Conservation (phyloP, 1,140 invertebrate genomes). For the Cyrtorhinus lividipennis region DNA sequence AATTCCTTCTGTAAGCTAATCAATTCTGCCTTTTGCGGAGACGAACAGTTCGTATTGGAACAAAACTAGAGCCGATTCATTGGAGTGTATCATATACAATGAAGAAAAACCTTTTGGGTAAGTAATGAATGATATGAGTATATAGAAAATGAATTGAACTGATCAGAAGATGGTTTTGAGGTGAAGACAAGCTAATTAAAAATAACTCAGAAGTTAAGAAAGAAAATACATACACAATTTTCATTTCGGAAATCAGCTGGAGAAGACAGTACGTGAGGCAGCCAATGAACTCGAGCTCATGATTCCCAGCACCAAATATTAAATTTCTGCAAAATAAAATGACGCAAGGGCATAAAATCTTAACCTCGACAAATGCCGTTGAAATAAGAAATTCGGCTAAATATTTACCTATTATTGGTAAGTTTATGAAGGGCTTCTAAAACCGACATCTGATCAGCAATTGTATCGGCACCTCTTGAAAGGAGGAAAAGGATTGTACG, state of each 20-base stretch:
- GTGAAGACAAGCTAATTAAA: background rate
- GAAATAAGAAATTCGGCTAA: no score
- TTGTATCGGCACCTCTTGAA: slow-evolving; percentile 75
- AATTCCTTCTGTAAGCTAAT: no score
- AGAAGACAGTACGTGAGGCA: slow-evolving; percentile 91
- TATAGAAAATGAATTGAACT: no score
- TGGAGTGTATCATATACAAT: no score
- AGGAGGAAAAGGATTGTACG: slow-evolving; percentile 84
- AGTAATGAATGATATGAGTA: no score
- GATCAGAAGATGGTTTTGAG: background rate
- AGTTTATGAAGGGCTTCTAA: slow-evolving; percentile 87
- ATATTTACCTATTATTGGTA: slow-evolving; percentile 50
- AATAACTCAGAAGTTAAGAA: background rate
- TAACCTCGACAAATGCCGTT: no score
- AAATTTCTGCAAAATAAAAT: slow-evolving; percentile 41
- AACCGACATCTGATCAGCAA: slow-evolving; percentile 80
- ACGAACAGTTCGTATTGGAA: no score
- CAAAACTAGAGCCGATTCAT: no score
- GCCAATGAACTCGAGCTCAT: slow-evolving; percentile 87
- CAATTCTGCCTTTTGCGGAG: no score
- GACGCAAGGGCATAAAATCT: background rate
- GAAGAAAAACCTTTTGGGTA: no score
- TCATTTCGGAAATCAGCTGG: slow-evolving; percentile 80
- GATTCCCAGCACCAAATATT: slow-evolving; percentile 87
- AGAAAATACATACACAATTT: slow-evolving; percentile 42